Percentiles rank a stretch among this genome's conserved stretches.
These are phyloP conservation scores for Syngnathus acus DNA, from an alignment of 2,797 vertebrate species.

Conservation along the genomic window DNA sequence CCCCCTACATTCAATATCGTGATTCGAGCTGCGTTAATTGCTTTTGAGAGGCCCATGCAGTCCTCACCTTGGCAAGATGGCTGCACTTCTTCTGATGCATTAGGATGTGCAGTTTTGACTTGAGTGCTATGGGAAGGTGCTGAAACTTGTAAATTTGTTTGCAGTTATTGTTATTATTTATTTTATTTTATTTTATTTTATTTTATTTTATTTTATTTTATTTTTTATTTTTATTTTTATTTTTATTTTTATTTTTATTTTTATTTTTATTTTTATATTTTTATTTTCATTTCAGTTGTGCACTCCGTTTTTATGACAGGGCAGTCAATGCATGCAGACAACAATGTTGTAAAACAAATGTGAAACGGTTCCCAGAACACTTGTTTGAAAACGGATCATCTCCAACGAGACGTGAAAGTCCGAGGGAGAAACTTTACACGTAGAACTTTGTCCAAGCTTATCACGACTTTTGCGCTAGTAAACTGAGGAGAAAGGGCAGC, in stretches of 20 bases:
- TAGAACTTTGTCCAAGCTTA: slow-evolving; percentile 57
- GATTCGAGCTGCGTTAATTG: slow-evolving; percentile 68
- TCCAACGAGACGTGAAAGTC: slow-evolving; percentile 11
- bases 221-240: slow-evolving; percentile 12
- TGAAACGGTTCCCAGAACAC: background rate
- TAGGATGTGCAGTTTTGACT: slow-evolving; percentile 40
- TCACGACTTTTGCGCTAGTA: slow-evolving; percentile 28
- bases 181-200: slow-evolving; percentile 17
- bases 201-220: too few relatives aligned
- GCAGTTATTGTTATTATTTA: too few relatives aligned
- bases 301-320: slow-evolving; percentile 27
- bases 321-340: background rate
- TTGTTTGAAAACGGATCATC: background rate
- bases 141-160: slow-evolving; percentile 19
- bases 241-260: slow-evolving; percentile 5
- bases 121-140: slow-evolving; percentile 28
- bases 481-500: slow-evolving; percentile 36
- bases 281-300: slow-evolving; percentile 12
- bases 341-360: slow-evolving; percentile 4
- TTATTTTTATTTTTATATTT: slow-evolving; percentile 12
- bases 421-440: slow-evolving; percentile 33
- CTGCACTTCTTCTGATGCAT: slow-evolving; percentile 52
- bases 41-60: slow-evolving; percentile 63
- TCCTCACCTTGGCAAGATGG: slow-evolving; percentile 55
- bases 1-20: slow-evolving; percentile 63